Percentiles rank a stretch among this genome's conserved stretches.
Conservation (phyloP, 1,140 invertebrate genomes). For the Drosophila repleta region DNA sequence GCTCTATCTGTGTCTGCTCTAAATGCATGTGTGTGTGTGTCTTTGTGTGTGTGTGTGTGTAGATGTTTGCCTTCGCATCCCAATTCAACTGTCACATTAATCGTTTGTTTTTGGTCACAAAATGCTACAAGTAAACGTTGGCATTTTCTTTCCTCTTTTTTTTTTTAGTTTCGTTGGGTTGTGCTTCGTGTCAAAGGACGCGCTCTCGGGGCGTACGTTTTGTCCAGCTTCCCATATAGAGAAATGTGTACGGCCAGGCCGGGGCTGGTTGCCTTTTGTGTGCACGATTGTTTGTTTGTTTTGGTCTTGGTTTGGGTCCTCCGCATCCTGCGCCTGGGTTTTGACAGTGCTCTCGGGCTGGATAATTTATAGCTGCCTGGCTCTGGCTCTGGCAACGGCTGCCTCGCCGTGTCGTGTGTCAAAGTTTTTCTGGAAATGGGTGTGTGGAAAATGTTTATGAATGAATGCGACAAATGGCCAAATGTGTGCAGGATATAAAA, state of each 20-base stretch:
- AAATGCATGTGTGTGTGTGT: background rate
- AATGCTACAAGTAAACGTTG: constrained; percentile 74
- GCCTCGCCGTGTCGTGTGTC: constrained; percentile 74
- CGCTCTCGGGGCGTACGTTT: constrained; percentile 49
- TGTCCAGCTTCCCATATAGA: constrained; percentile 31
- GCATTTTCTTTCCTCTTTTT: constrained; percentile 39
- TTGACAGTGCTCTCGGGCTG: constrained; percentile 53
- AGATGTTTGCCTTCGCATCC: constrained; percentile 39
- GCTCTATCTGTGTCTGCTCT: constrained; percentile 8
- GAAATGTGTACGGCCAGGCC: background rate
- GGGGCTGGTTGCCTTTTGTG: constrained; percentile 2
- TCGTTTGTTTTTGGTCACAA: constrained; percentile 82
- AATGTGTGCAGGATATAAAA: constrained; percentile 57
- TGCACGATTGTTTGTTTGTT: constrained; percentile 67
- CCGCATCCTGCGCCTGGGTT: constrained; percentile 32
- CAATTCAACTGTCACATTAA: constrained; percentile 83
- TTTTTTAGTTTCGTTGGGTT: constrained; percentile 21
- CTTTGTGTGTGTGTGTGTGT: constrained; percentile 15
- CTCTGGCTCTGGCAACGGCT: background rate
- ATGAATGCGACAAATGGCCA: constrained; percentile 66
- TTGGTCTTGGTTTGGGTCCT: constrained; percentile 45
- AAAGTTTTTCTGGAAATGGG: constrained; percentile 71
- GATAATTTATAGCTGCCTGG: constrained; percentile 76
- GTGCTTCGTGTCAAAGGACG: constrained; percentile 49
- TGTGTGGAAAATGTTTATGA: constrained; percentile 75